Percentiles rank a stretch among this genome's conserved stretches.
phyloP scores from a whole-genome alignment of 2,797 vertebrate species.

The Fratercula arctica region DNA sequence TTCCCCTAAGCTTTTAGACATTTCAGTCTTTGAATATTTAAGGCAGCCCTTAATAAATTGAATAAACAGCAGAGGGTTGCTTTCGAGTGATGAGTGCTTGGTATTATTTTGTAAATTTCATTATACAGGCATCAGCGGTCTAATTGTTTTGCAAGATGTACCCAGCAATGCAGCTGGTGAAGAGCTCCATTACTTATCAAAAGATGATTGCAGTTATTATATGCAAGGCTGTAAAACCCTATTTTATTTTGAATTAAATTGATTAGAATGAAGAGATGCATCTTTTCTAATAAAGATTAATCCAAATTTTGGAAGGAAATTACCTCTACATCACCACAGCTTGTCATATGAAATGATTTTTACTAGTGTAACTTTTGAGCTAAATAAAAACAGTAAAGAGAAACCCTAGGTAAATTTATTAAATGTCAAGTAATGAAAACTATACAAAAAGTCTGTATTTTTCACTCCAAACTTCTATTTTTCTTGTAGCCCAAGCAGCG shows the following conservation, averaged over 20 bases:
- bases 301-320: not conserved
- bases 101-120: conserved; percentile 39
- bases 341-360: not conserved
- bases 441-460: not conserved
- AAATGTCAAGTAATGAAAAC: not conserved
- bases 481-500: conserved; percentile 91
- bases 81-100: not conserved
- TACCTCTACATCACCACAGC: not conserved
- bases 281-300: conserved; percentile 16
- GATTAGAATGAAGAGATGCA: conserved; percentile 6
- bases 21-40: not conserved
- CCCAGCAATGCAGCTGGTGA: conserved; percentile 45
- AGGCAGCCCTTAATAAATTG: not conserved
- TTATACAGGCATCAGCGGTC: conserved; percentile 5
- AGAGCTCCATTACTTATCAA: conserved; percentile 13
- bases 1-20: not conserved
- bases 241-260: conserved; percentile 43
- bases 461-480: conserved; percentile 41
- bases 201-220: conserved; percentile 47
- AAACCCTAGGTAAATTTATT: not conserved
- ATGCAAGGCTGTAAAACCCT: not conserved
- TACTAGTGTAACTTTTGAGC: not conserved
- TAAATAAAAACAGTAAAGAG: not conserved
- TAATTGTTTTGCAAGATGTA: conserved; percentile 46
- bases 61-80: not conserved